A percentile compares a stretch with the other conserved stretches of the same genome.
Conservation (phyloP, 2,888 invertebrate species). For the Coenonympha glycerion region DNA sequence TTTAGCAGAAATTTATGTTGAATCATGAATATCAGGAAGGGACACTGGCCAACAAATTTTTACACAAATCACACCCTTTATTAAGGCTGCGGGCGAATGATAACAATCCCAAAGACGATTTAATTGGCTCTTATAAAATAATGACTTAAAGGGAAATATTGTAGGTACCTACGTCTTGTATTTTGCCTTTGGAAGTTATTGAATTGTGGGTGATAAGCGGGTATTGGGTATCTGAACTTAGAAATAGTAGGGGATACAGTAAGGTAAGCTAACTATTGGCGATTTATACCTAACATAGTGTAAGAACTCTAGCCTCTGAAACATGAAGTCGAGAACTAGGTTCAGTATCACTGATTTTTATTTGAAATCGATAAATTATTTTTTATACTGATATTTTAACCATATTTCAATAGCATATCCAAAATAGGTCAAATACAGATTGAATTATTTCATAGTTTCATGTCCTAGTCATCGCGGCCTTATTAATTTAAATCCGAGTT, state of each 20-base stretch:
- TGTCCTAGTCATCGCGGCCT: conserved; percentile 14
- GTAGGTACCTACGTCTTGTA: neutral
- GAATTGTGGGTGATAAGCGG: neutral
- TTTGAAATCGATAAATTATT: no score
- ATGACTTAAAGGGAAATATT: conserved; percentile 3
- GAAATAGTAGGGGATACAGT: no score
- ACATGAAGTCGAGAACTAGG: no score
- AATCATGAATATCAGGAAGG: conserved; percentile 5
- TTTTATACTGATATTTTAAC: neutral
- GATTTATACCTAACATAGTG: no score
- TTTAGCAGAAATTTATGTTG: conserved; percentile 15
- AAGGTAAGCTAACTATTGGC: no score
- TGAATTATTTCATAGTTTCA: conserved; percentile 8
- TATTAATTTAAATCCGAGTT: conserved; percentile 22
- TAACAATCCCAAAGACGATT: conserved; percentile 12
- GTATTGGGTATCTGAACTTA: no score
- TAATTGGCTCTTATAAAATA: conserved; percentile 13
- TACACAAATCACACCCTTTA: conserved; percentile 14
- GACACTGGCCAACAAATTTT: conserved; percentile 9
- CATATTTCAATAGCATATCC: neutral
- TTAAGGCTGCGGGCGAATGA: conserved; percentile 13
- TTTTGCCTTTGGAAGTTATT: neutral
- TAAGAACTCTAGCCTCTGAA: no score
- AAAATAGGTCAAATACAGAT: conserved; percentile 12
- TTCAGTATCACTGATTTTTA: no score